Evolutionary conservation across 2,888 invertebrate species (phyloP).

Genomic region (Orchesellides sinensis): DNA sequence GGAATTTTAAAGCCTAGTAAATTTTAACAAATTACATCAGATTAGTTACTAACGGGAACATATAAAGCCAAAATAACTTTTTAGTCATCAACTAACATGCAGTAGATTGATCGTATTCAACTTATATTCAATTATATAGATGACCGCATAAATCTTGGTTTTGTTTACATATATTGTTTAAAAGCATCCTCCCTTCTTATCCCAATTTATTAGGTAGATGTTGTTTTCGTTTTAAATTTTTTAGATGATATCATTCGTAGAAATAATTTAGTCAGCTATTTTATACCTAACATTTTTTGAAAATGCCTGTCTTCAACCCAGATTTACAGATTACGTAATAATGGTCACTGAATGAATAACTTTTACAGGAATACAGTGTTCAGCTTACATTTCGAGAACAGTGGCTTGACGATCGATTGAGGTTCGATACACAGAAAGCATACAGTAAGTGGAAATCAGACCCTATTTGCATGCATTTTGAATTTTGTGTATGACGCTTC

Average conservation of each 20-base stretch:
- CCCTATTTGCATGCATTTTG: too few species aligned
- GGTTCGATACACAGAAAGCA: constrained; percentile 86
- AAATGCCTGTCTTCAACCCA: neutral
- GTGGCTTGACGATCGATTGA: constrained; percentile 95
- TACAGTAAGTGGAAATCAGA: constrained; percentile 75
- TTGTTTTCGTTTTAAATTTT: constrained; percentile 27
- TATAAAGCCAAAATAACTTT: too few species aligned
- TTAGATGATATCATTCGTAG: constrained; percentile 19
- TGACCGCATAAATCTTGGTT: too few species aligned
- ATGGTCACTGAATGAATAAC: neutral
- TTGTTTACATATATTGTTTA: neutral
- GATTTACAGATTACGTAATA: neutral
- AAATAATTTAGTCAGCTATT: neutral
- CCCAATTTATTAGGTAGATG: constrained; percentile 12
- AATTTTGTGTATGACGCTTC: too few species aligned
- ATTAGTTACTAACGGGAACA: too few species aligned
- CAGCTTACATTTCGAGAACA: constrained; percentile 98
- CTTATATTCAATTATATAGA: too few species aligned
- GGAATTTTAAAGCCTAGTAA: too few species aligned
- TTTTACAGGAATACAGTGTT: constrained; percentile 95
- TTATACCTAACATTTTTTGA: neutral
- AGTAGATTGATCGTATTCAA: too few species aligned
- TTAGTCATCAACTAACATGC: too few species aligned
- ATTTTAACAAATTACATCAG: too few species aligned
- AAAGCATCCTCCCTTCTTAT: neutral